Conservation (phyloP, 2,888 invertebrate species). For the Pammene fasciana region DNA sequence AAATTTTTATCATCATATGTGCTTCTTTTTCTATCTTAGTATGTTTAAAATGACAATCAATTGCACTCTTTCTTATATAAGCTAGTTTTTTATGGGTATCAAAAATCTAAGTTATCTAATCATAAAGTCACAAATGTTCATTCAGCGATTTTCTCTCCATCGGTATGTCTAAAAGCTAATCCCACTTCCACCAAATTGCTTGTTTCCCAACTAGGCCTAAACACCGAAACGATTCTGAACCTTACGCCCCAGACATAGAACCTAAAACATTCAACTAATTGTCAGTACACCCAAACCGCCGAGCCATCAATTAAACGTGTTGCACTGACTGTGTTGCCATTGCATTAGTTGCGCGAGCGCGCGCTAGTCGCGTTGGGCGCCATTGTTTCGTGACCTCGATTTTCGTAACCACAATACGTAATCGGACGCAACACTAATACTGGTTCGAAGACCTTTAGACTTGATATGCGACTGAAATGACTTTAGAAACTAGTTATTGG, state of each 20-base stretch:
- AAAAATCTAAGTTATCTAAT: neutral
- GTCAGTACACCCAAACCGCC: constrained; percentile 34
- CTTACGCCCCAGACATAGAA: neutral
- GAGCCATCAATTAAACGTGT: constrained; percentile 58
- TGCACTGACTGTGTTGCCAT: constrained; percentile 20
- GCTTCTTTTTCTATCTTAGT: too few relatives aligned
- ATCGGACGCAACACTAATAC: neutral
- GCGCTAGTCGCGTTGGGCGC: neutral
- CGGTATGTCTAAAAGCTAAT: neutral
- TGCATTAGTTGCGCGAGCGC: neutral
- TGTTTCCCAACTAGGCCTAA: constrained; percentile 21
- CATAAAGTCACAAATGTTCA: neutral
- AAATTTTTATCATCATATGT: too few relatives aligned
- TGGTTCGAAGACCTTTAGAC: neutral
- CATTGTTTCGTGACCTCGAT: neutral
- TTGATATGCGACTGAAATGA: neutral
- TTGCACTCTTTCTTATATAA: too few relatives aligned
- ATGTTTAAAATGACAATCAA: too few relatives aligned
- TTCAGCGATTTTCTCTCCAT: neutral
- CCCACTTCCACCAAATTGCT: constrained; percentile 22
- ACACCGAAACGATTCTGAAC: neutral
- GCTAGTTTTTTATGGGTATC: too few relatives aligned
- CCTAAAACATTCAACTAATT: neutral
- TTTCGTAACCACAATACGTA: neutral
- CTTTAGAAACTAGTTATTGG: constrained; percentile 50